Conservation (phyloP, 2,888 invertebrate species). For the Ametastegia equiseti region DNA sequence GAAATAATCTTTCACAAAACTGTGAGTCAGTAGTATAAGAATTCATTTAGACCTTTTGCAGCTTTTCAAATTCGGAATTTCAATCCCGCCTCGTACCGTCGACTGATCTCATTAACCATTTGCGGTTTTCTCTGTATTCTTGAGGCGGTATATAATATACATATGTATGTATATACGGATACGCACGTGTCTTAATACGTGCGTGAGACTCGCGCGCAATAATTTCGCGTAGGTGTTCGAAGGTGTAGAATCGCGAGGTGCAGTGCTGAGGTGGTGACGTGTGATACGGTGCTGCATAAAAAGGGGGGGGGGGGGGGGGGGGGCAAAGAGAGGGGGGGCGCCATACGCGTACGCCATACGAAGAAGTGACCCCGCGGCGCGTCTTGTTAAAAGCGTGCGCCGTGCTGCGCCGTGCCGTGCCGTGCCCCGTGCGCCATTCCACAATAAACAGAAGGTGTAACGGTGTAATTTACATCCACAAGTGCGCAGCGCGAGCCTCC, state of each 20-base stretch:
- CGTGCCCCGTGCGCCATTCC: neutral
- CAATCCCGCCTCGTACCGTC: no score
- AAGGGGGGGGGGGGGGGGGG: neutral
- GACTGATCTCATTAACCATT: neutral
- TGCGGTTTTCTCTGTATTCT: neutral
- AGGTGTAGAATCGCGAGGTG: neutral
- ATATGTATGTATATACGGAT: no score
- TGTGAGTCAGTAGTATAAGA: no score
- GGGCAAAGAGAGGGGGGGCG: neutral
- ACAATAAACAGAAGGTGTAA: conserved; percentile 34
- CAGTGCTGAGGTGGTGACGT: conserved; percentile 36
- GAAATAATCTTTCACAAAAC: no score
- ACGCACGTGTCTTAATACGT: neutral
- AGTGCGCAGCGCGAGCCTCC: neutral
- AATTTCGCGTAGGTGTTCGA: conserved; percentile 23
- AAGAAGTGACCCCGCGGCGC: conserved; percentile 8
- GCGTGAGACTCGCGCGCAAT: no score
- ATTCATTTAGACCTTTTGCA: no score
- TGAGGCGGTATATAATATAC: no score
- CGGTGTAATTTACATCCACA: conserved; percentile 37
- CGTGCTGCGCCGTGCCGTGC: neutral
- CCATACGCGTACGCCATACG: neutral
- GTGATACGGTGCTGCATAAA: conserved; percentile 25
- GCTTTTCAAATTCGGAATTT: no score
- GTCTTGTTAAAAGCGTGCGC: conserved; percentile 26